Base-by-base conservation (phyloP, 2,113 vertebrate genomes). In the Apeltes quadracus region DNA sequence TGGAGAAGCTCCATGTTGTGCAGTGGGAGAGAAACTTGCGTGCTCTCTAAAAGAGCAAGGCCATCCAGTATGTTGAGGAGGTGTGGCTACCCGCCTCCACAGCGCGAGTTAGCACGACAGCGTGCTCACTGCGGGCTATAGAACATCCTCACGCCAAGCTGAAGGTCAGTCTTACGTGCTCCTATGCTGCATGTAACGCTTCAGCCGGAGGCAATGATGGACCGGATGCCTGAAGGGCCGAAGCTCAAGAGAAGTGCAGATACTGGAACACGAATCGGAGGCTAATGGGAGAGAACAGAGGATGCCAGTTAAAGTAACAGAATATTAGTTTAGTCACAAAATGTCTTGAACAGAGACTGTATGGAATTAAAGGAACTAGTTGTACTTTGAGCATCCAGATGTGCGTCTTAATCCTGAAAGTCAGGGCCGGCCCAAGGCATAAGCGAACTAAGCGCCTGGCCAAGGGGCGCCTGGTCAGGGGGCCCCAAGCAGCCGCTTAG, bases 351-450 rank as follows among this genome's bases (percentile, higher is more conserved):
- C 46, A 43, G 61, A 65, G 15, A 48, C n/a, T 13, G 2, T 53
- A 61, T 16, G 1, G 8, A 70, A 75, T 74, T 38, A 51, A 22
- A 32, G 5, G 1, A 51, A 57, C 44, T 9, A 10, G 41, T 78
- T 56, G 57, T 69, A 5, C 54, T 63, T 48, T 69, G 44, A 44
- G 25, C 27, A 48, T 51, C 69, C 73, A 77, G 78, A 67, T 78
- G 70, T 71, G 59, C 23, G n/a, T 66, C 34, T 75, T 15, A n/a
- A n/a, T n/a, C n/a, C n/a, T n/a, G n/a, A n/a, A n/a, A n/a, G n/a
- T n/a, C n/a, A n/a, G n/a, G n/a, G n/a, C n/a, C n/a, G n/a, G n/a
- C n/a, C n/a, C n/a, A n/a, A n/a, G n/a, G n/a, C n/a, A n/a, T n/a
- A n/a, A n/a, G n/a, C n/a, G n/a, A n/a, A n/a, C n/a, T n/a, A n/a